Base-by-base conservation (phyloP, 2,888 invertebrate genomes). In the Heliconius charithonia region DNA sequence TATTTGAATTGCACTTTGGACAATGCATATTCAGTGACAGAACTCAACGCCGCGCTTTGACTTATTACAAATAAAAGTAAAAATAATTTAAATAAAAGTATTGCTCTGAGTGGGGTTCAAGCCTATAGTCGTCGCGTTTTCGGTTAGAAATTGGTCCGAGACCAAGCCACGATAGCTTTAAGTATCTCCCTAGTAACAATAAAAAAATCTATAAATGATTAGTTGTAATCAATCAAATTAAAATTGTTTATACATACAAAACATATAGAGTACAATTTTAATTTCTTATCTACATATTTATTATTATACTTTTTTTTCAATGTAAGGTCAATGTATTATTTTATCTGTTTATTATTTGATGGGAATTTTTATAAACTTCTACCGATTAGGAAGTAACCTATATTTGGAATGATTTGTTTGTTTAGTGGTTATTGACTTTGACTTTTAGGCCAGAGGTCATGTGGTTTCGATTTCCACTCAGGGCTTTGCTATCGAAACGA, bases 351-450 rank as follows among this genome's bases (percentile, higher is more conserved):
- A 22, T 72, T 56, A 19, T 27, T 51, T 45, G 45, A 6, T 13
- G 16, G 13, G 51, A 10, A 10, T 63, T 63, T 70, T 75, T 71
- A 51, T 12, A 41, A 37, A 7, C 25, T 72, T 13, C 3, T 27
- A 25, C 25, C n/a, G 37, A 73, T 59, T 77, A 66, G 72, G 67
- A 78, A 74, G 45, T 78, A 67, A 78, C 69, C 77, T 74, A 74
- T 19, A 74, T 78, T 45, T 27, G 4, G 10, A 37, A 29, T 19
- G 27, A 9, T 22, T 25, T 56, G 51, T 75, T 51, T 51, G n/a
- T 67, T 75, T 32, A 56, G 62, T 19, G 22, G 22, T 37, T 45
- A 27, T 45, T 63, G 22, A 45, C 45, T n/a, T 16, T 65, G 41
- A 45, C 19, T 27, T 32, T 29, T 27, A 56, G 56, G 56, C 3